These are phyloP conservation scores for Orestias chungarensis DNA, from an alignment of 2,797 vertebrate species.

Conservation along the genomic window DNA sequence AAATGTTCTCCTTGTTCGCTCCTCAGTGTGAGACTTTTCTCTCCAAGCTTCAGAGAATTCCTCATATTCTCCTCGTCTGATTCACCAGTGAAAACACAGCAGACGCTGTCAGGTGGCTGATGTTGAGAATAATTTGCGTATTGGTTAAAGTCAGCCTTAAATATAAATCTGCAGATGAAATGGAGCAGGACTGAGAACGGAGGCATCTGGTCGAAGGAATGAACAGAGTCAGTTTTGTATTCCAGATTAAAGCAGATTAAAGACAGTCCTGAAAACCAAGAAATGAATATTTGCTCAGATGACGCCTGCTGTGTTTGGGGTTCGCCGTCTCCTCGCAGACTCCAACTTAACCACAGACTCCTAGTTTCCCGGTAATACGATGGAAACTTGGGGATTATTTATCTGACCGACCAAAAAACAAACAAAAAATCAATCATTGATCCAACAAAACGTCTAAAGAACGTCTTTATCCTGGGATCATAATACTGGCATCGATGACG, in stretches of 20 bases:
- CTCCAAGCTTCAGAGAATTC: constrained; percentile 17
- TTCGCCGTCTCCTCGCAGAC: neutral
- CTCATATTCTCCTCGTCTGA: constrained; percentile 7
- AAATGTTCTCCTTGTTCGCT: constrained; percentile 1
- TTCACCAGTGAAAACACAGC: neutral
- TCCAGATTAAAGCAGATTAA: neutral
- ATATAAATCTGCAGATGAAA: constrained; percentile 35
- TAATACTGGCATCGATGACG: too few relatives aligned
- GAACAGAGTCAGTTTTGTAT: neutral
- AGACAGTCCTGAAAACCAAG: neutral
- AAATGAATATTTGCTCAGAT: neutral
- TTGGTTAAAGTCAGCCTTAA: constrained; percentile 36
- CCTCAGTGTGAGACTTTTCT: neutral
- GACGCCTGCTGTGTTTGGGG: neutral
- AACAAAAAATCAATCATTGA: too few relatives aligned
- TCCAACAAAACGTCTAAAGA: too few relatives aligned
- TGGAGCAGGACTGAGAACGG: constrained; percentile 22
- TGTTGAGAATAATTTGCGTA: constrained; percentile 28
- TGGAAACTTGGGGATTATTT: neutral
- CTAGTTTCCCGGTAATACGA: neutral
- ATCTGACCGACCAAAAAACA: too few relatives aligned
- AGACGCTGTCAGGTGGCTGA: constrained; percentile 18
- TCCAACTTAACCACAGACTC: neutral
- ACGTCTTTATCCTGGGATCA: too few relatives aligned
- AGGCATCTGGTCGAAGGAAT: neutral